Percentiles rank a stretch among this genome's conserved stretches.
phyloP scores from a whole-genome alignment of 1,140 invertebrate genomes.

The Sesamia nonagrioides region DNA sequence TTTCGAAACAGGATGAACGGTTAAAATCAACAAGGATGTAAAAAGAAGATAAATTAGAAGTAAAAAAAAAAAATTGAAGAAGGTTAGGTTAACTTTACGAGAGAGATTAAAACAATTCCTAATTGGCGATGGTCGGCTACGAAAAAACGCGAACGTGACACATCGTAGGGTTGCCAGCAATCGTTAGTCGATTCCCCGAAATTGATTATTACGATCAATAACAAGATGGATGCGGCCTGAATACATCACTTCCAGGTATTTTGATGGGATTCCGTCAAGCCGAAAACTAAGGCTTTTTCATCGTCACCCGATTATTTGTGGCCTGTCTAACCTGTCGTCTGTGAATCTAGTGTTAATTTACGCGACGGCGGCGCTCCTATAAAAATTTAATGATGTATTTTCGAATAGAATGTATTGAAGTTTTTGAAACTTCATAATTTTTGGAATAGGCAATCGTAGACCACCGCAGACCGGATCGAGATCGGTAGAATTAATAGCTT shows the following conservation, averaged over 20 bases:
- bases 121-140: conserved; percentile 17
- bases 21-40: neutral
- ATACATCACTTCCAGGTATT: conserved; percentile 68
- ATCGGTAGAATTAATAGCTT: conserved; percentile 21
- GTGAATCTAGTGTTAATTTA: conserved; percentile 74
- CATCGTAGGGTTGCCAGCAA: conserved; percentile 50
- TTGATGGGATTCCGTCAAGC: conserved; percentile 65
- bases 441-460: conserved; percentile 42
- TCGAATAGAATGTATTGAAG: neutral
- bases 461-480: conserved; percentile 29
- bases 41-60: neutral
- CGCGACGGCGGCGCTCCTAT: conserved; percentile 56
- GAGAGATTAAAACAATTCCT: conserved; percentile 1
- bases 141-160: conserved; percentile 48
- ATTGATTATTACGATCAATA: conserved; percentile 50
- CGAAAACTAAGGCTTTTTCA: conserved; percentile 55
- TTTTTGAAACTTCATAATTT: conserved; percentile 46
- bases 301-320: conserved; percentile 47
- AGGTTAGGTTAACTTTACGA: neutral
- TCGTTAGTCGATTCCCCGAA: conserved; percentile 63
- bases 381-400: conserved; percentile 53
- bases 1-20: neutral
- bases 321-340: conserved; percentile 65
- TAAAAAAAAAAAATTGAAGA: neutral
- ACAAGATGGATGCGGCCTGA: conserved; percentile 62